Base-by-base conservation (phyloP, 1,140 invertebrate genomes). In the Glossosoma conforme region DNA sequence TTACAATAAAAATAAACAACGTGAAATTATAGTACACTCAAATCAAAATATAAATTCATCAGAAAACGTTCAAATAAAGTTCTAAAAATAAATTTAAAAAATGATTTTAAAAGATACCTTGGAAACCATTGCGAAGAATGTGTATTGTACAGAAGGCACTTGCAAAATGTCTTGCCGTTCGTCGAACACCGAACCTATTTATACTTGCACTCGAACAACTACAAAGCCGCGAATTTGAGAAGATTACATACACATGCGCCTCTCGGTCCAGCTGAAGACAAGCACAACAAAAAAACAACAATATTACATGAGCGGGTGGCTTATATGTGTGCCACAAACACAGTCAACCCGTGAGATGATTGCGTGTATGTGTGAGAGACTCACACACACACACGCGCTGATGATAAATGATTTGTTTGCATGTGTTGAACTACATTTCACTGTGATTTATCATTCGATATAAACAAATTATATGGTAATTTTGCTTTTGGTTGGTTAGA, bases 51-150 rank as follows among this genome's bases (percentile, higher is more conserved):
- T n/a, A n/a, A n/a, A n/a, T n/a, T n/a, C n/a, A n/a, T n/a, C n/a
- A n/a, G n/a, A n/a, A n/a, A n/a, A n/a, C n/a, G n/a, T n/a, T n/a
- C n/a, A n/a, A n/a, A n/a, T n/a, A n/a, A n/a, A n/a, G n/a, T n/a
- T n/a, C n/a, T n/a, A n/a, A n/a, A n/a, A n/a, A n/a, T n/a, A n/a
- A n/a, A n/a, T n/a, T n/a, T n/a, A n/a, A n/a, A n/a, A n/a, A n/a
- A n/a, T 28, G 24, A 6, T 9, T 36, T 9, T 9, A 11, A 24
- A 43, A 43, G 17, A 11, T 51, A 51, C 48, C 48, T 51, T 51
- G 41, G 38, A 44, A 11, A 37, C 48, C 48, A 51, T 51, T 37
- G 18, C 38, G 41, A 44, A 17, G 28, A 35, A 22, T 44, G 30
- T 38, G 33, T 5, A 19, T 33, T 19, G 41, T 44, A 37, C 19